A percentile compares a stretch with the other conserved stretches of the same genome.
Conservation (phyloP, 2,113 vertebrate genomes). For the Eonycteris spelaea region DNA sequence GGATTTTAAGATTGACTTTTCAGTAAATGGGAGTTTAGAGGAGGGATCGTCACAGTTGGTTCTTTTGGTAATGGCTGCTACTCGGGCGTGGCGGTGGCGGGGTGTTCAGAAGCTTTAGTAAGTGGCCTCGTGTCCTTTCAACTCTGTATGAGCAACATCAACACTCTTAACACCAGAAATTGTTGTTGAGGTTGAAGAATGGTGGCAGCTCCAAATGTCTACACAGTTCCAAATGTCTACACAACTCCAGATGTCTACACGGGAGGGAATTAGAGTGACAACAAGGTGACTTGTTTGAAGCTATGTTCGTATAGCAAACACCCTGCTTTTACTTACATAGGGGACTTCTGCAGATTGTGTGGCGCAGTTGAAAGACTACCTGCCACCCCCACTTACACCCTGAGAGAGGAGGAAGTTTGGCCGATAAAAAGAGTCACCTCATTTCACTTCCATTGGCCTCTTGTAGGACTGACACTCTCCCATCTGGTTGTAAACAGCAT, state of each 20-base stretch:
- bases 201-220: too few relatives aligned
- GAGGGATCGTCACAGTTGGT: not conserved
- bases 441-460: not conserved
- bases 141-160: not conserved
- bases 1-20: not conserved
- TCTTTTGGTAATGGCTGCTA: not conserved
- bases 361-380: not conserved
- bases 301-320: not conserved
- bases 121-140: not conserved
- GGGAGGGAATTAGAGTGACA: not conserved
- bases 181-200: not conserved
- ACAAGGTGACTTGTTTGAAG: not conserved
- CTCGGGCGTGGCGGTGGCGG: too few relatives aligned
- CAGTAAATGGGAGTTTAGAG: not conserved
- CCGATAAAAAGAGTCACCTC: not conserved
- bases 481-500: not conserved
- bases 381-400: accelerated
- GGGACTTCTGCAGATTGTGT: not conserved
- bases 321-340: not conserved
- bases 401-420: not conserved
- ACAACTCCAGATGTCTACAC: not conserved
- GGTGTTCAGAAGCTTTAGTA: not conserved
- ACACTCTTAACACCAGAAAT: not conserved
- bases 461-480: not conserved
- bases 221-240: too few relatives aligned